Percentiles rank a stretch among this genome's conserved stretches.
phyloP scores from a whole-genome alignment of 2,888 invertebrate species.

The Urechis unicinctus region DNA sequence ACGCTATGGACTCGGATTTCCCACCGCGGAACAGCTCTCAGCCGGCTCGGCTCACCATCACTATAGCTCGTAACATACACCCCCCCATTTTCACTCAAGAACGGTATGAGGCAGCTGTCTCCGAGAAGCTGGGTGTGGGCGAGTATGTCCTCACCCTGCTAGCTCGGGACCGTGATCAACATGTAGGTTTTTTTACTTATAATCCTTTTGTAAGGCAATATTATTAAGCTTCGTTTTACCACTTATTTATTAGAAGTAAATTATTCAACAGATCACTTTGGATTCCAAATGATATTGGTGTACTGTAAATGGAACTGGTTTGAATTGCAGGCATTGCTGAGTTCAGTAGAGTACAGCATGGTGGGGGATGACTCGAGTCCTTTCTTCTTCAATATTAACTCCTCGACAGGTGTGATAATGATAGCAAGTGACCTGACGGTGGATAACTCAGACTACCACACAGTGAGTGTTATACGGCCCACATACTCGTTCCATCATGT shows the following conservation, averaged over 20 bases:
- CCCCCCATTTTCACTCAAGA: constrained; percentile 12
- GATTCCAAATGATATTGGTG: no score
- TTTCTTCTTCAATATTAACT: constrained; percentile 29
- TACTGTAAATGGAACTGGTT: no score
- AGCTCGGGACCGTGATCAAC: constrained; percentile 22
- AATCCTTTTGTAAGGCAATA: no score
- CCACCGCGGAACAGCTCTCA: constrained; percentile 16
- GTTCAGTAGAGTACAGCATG: constrained; percentile 26
- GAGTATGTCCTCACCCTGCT: constrained; percentile 20
- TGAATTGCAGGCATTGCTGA: constrained; percentile 31
- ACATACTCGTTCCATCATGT: background rate
- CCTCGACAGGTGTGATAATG: constrained; percentile 23
- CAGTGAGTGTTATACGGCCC: constrained; percentile 7
- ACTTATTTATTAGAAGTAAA: no score
- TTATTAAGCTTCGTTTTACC: no score
- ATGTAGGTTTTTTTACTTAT: constrained; percentile 12
- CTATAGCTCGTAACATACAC: constrained; percentile 14
- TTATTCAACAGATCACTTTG: no score
- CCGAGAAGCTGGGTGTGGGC: constrained; percentile 23
- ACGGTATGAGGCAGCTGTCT: constrained; percentile 21
- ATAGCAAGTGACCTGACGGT: constrained; percentile 23
- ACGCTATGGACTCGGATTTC: constrained; percentile 18
- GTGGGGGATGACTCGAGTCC: constrained; percentile 35
- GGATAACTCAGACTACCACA: constrained; percentile 23
- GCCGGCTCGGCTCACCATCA: constrained; percentile 15